Conservation (phyloP, 2,797 vertebrate genomes). For the Chelon auratus region DNA sequence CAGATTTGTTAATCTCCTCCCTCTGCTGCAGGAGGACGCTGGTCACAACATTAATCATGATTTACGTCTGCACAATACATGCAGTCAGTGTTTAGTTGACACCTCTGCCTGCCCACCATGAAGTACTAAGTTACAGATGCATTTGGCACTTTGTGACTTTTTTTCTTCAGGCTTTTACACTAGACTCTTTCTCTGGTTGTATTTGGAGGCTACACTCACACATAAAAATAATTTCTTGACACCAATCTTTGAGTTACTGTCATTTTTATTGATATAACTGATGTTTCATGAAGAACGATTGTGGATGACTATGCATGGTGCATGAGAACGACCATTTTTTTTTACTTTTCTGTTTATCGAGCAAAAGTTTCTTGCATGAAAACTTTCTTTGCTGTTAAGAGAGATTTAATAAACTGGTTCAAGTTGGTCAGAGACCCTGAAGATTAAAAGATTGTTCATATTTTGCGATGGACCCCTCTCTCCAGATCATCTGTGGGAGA, state of each 20-base stretch:
- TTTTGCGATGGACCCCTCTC: not conserved
- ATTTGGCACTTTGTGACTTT: too few relatives aligned
- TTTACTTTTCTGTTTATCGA: too few relatives aligned
- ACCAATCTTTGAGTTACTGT: not conserved
- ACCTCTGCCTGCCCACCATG: not conserved
- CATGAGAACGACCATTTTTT: too few relatives aligned
- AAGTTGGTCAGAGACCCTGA: not conserved
- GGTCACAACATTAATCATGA: not conserved
- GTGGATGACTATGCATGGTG: not conserved
- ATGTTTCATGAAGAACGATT: not conserved
- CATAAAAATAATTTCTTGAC: too few relatives aligned
- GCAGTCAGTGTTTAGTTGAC: not conserved
- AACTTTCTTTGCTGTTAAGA: too few relatives aligned
- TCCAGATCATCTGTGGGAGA: conserved; percentile 31
- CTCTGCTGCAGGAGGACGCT: not conserved
- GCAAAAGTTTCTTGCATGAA: too few relatives aligned
- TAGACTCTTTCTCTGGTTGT: too few relatives aligned
- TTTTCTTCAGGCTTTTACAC: too few relatives aligned
- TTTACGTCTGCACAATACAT: not conserved
- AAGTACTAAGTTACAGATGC: not conserved
- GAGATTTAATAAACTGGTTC: not conserved
- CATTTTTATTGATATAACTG: not conserved
- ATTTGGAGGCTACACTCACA: too few relatives aligned
- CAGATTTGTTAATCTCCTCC: not conserved
- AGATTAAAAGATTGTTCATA: not conserved